phyloP scores from a whole-genome alignment of 2,113 vertebrate species.

The Thymallus thymallus region DNA sequence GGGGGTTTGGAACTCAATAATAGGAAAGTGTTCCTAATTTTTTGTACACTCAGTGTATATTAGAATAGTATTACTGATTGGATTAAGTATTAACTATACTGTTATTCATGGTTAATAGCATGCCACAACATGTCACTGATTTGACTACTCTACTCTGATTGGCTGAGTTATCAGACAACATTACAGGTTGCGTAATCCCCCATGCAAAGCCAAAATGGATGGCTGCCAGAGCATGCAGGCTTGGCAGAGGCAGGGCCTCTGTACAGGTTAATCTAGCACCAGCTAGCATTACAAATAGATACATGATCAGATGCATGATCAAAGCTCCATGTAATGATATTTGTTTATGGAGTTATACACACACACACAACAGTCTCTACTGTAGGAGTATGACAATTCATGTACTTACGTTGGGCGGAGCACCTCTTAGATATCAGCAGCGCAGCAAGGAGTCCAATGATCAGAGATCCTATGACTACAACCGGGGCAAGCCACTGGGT shows the following conservation, averaged over 20 bases:
- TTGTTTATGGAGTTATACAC: background rate
- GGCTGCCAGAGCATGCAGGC: background rate
- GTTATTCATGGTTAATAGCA: too few relatives aligned
- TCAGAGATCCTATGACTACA: constrained; percentile 64
- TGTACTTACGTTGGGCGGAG: constrained; percentile 43
- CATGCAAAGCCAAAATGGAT: background rate
- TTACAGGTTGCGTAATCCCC: background rate
- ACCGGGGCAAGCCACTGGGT: constrained; percentile 35
- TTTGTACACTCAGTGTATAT: background rate
- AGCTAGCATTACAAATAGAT: background rate
- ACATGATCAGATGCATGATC: background rate
- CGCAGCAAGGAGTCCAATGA: constrained; percentile 49
- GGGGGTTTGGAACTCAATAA: too few relatives aligned
- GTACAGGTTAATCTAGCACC: background rate
- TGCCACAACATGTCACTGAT: background rate
- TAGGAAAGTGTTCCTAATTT: background rate
- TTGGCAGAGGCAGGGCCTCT: background rate
- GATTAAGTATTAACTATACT: background rate
- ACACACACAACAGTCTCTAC: background rate
- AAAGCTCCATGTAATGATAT: background rate
- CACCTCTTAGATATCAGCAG: background rate
- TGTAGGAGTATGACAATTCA: background rate
- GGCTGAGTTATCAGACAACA: too few relatives aligned
- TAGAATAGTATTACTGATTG: background rate
- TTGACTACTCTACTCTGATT: background rate